These are phyloP conservation scores for Rallus crepitans DNA, from an alignment of 2,797 vertebrate genomes.

Conservation along the genomic window DNA sequence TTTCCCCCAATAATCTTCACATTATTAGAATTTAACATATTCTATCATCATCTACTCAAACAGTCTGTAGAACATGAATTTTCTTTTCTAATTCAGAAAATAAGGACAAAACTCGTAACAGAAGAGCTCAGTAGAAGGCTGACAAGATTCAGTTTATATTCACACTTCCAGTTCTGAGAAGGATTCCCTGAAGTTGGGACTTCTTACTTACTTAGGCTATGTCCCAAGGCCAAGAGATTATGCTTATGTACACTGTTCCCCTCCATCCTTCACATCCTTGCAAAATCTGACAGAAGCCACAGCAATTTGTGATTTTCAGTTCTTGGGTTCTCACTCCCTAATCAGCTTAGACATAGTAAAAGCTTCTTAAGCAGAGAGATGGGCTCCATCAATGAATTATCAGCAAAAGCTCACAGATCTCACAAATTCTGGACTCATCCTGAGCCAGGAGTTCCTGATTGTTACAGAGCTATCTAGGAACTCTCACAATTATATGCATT, in stretches of 20 bases:
- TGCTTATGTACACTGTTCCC: accelerated
- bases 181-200: background rate
- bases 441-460: background rate
- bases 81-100: background rate
- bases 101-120: background rate
- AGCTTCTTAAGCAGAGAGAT: background rate
- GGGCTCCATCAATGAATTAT: background rate
- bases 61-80: background rate
- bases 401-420: background rate
- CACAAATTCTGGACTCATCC: background rate
- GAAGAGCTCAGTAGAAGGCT: background rate
- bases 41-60: background rate
- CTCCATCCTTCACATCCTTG: background rate
- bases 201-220: background rate
- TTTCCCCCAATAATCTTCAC: background rate
- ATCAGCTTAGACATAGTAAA: background rate
- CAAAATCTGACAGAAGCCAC: background rate
- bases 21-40: background rate
- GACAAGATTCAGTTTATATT: background rate
- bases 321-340: background rate
- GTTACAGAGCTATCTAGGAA: background rate
- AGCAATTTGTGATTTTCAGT: background rate
- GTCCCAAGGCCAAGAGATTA: background rate
- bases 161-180: background rate
- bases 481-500: background rate